Evolutionary conservation across 2,797 vertebrate genomes (phyloP).

Genomic region (Sebastes taczanowskii): DNA sequence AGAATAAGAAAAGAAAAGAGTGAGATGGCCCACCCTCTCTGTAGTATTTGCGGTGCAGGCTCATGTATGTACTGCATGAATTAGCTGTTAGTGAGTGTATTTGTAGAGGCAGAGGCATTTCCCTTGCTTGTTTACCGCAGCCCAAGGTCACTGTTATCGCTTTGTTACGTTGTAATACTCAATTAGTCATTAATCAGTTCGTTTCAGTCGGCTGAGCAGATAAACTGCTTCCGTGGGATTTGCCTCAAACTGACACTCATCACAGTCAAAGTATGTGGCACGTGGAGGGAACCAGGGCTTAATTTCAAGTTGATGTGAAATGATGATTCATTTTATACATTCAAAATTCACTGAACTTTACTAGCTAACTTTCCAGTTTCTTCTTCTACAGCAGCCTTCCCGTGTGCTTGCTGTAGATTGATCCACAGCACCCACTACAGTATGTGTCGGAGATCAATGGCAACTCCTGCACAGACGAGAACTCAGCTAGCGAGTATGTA

Average conservation of each 20-base stretch:
- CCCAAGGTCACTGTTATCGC: slow-evolving; percentile 49
- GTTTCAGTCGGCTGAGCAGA: slow-evolving; percentile 49
- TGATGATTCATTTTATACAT: background rate
- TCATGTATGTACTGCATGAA: background rate
- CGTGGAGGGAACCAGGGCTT: background rate
- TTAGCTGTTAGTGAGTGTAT: background rate
- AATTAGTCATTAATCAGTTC: slow-evolving; percentile 61
- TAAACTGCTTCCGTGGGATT: slow-evolving; percentile 50
- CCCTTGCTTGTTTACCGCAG: slow-evolving; percentile 34
- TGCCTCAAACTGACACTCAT: slow-evolving; percentile 32
- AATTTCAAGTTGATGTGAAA: background rate
- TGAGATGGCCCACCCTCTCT: background rate
- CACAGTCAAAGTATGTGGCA: background rate
- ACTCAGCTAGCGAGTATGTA: background rate
- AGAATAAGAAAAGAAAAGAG: background rate
- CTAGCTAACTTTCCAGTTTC: background rate
- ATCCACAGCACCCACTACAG: background rate
- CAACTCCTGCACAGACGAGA: no score
- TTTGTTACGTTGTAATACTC: slow-evolving; percentile 39
- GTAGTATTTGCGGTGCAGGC: background rate
- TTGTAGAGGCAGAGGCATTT: background rate
- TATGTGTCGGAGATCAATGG: background rate
- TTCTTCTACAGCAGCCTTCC: background rate
- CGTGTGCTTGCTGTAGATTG: background rate
- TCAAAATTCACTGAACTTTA: background rate